Percentiles rank a stretch among this genome's conserved stretches.
Evolutionary conservation across 1,140 invertebrate genomes (phyloP).

Genomic region (Pygmarrhopalites habei): DNA sequence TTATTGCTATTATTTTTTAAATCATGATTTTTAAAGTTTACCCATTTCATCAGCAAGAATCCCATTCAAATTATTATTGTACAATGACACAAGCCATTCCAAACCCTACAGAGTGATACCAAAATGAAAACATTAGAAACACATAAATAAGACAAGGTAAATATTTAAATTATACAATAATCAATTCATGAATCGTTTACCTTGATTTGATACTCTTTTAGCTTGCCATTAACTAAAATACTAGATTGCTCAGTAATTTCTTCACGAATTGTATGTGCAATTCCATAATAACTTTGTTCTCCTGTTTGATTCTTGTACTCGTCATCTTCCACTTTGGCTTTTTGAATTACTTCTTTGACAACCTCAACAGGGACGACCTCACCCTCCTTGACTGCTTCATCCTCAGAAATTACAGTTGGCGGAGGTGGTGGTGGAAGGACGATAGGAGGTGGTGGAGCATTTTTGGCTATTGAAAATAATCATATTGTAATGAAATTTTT

Average conservation of each 20-base stretch:
- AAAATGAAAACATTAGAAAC: not conserved
- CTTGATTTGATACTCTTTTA: constrained; percentile 59
- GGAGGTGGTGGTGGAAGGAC: constrained; percentile 12
- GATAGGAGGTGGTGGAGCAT: too few species aligned
- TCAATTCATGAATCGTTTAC: too few species aligned
- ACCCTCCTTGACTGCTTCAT: constrained; percentile 23
- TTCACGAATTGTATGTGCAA: constrained; percentile 56
- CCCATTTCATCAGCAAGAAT: constrained; percentile 50
- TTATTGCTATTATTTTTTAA: not conserved
- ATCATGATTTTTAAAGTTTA: too few species aligned
- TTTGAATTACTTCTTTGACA: constrained; percentile 40
- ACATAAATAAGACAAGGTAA: not conserved
- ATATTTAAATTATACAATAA: too few species aligned
- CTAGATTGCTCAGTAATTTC: constrained; percentile 51
- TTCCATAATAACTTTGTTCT: constrained; percentile 49
- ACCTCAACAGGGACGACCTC: constrained; percentile 33
- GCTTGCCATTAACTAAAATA: constrained; percentile 53
- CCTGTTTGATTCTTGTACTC: constrained; percentile 49
- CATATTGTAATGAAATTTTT: too few species aligned
- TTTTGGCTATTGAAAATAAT: too few species aligned
- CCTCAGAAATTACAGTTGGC: not conserved
- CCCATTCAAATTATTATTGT: constrained; percentile 63
- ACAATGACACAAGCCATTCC: constrained; percentile 65
- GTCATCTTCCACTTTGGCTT: constrained; percentile 50
- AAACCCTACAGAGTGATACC: constrained; percentile 46